Percentiles rank a stretch among this genome's conserved stretches.
Conservation (phyloP, 2,797 vertebrate genomes). For the Sternotherus odoratus region DNA sequence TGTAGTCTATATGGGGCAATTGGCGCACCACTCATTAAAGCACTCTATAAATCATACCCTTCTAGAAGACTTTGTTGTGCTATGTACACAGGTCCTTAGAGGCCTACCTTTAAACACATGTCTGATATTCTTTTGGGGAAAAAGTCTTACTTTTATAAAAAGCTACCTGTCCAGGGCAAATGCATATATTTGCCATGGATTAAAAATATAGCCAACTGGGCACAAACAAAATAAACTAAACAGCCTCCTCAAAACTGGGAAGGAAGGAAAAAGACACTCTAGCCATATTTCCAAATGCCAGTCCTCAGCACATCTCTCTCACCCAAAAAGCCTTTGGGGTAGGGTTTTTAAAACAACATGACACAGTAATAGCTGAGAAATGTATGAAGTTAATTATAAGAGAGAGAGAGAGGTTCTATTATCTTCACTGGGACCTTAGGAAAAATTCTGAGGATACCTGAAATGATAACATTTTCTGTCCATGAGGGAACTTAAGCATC, state of each 20-base stretch:
- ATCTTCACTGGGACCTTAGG: slow-evolving; percentile 40
- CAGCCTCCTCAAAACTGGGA: background rate
- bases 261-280: background rate
- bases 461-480: slow-evolving; percentile 65
- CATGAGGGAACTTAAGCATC: slow-evolving; percentile 30
- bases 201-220: background rate
- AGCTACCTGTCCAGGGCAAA: background rate
- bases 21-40: too few species aligned
- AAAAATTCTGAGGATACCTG: slow-evolving; percentile 37
- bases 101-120: background rate
- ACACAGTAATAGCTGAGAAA: slow-evolving; percentile 15
- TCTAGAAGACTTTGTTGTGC: too few species aligned
- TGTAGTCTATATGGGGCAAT: too few species aligned
- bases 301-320: background rate
- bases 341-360: slow-evolving; percentile 3
- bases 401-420: slow-evolving; percentile 38
- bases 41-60: too few species aligned
- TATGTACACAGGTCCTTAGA: background rate
- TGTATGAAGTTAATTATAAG: slow-evolving; percentile 39
- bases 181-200: background rate
- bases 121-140: background rate
- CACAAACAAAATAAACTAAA: background rate
- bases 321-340: background rate
- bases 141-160: background rate
- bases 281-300: background rate